These are phyloP conservation scores for Protonibea diacanthus DNA, from an alignment of 2,797 vertebrate species.

Conservation along the genomic window DNA sequence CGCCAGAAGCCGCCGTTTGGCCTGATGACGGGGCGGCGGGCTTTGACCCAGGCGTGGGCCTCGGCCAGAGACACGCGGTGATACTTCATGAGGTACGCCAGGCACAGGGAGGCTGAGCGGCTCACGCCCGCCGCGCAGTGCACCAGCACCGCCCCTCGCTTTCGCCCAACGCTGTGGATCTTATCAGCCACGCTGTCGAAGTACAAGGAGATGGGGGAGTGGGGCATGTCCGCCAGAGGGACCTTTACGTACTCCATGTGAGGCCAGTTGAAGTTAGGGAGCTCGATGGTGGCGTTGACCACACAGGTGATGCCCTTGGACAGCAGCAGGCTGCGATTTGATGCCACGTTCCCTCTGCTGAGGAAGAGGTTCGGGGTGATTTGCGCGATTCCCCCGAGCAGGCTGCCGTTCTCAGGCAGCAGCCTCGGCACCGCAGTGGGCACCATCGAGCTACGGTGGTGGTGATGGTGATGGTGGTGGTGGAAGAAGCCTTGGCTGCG, in stretches of 20 bases:
- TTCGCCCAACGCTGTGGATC: conserved; percentile 95
- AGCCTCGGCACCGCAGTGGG: conserved; percentile 90
- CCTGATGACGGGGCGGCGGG: conserved; percentile 93
- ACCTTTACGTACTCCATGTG: conserved; percentile 97
- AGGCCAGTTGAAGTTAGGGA: conserved; percentile 98
- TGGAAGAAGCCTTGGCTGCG: conserved; percentile 93
- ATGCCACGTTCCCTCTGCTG: conserved; percentile 94
- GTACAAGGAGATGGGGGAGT: conserved; percentile 95
- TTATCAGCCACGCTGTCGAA: conserved; percentile 97
- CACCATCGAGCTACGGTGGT: conserved; percentile 83
- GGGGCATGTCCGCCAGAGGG: conserved; percentile 95
- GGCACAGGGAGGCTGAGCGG: conserved; percentile 95
- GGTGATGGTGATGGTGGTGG: conserved; percentile 82
- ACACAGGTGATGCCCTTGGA: conserved; percentile 97
- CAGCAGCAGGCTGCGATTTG: conserved; percentile 95
- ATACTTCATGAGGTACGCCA: conserved; percentile 98
- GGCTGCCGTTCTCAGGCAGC: conserved; percentile 87
- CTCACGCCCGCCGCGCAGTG: conserved; percentile 97
- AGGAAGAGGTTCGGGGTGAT: conserved; percentile 97
- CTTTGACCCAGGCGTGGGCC: conserved; percentile 97
- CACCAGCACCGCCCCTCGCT: conserved; percentile 94
- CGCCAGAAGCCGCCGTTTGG: conserved; percentile 98
- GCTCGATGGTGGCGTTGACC: conserved; percentile 97
- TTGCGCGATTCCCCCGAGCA: conserved; percentile 94
- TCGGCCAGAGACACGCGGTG: conserved; percentile 94